These are phyloP conservation scores for Paragorgia papillata DNA, from an alignment of 92 coral and sea anemone species.

Conservation along the genomic window DNA sequence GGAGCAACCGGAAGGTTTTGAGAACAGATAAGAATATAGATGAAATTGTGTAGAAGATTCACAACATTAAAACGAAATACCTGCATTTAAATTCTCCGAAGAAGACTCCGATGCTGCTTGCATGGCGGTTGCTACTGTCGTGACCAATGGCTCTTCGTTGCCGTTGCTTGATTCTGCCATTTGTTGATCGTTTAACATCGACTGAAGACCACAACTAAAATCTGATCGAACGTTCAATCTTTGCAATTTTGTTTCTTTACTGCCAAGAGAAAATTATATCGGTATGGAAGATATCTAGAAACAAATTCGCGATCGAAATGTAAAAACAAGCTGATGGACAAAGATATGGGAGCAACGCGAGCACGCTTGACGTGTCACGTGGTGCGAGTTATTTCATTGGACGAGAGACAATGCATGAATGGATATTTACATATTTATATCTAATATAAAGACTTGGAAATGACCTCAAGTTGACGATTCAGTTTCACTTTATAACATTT, in stretches of 20 bases:
- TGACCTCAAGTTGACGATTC: too few species aligned
- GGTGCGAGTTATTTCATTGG: slow-evolving; percentile 36
- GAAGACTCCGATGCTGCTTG: slow-evolving; percentile 23
- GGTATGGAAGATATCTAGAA: neutral
- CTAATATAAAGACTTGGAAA: too few species aligned
- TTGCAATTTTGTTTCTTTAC: neutral
- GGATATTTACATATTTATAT: slow-evolving; percentile 23
- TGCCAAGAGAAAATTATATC: neutral
- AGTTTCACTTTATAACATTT: too few species aligned
- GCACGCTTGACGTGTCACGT: slow-evolving; percentile 40
- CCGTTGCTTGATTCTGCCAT: slow-evolving; percentile 35
- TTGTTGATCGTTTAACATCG: slow-evolving; percentile 18
- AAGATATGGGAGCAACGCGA: neutral
- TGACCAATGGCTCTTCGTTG: slow-evolving; percentile 32
- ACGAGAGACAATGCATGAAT: slow-evolving; percentile 13
- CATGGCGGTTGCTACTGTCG: slow-evolving; percentile 8
- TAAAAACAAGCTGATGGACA: slow-evolving; percentile 14
- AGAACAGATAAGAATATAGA: slow-evolving; percentile 6
- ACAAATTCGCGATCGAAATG: slow-evolving; percentile 2
- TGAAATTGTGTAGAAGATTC: neutral
- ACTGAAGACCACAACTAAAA: neutral
- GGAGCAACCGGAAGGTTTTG: slow-evolving; percentile 53
- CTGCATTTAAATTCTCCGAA: neutral
- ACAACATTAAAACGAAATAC: slow-evolving; percentile 17
- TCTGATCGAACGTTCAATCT: neutral